Percentiles rank a stretch among this genome's conserved stretches.
phyloP scores from a whole-genome alignment of 23 tunicate genomes.

The Halocynthia roretzi region DNA sequence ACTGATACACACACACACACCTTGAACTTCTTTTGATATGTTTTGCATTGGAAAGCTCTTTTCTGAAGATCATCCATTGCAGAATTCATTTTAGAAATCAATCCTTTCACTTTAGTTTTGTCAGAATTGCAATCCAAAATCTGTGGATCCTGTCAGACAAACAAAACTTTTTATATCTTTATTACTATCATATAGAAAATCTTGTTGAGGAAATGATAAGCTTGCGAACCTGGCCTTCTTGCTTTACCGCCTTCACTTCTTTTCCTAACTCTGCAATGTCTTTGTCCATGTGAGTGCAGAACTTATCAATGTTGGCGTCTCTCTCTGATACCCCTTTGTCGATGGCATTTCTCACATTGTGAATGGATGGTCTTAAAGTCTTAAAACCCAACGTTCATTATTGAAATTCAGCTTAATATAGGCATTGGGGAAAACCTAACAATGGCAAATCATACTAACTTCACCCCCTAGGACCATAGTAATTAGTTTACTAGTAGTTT shows the following conservation, averaged over 20 bases:
- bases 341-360: constrained; percentile 82
- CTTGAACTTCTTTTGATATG: constrained; percentile 97
- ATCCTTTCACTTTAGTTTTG: constrained; percentile 55
- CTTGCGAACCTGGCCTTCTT: constrained; percentile 81
- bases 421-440: background rate
- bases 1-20: constrained; percentile 20
- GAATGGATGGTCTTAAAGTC: constrained; percentile 90
- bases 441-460: background rate
- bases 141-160: constrained; percentile 67
- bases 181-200: background rate
- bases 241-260: constrained; percentile 86
- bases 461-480: background rate
- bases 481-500: background rate
- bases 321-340: constrained; percentile 95
- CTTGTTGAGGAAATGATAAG: background rate
- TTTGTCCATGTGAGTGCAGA: constrained; percentile 84
- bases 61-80: constrained; percentile 90
- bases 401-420: background rate
- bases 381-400: constrained; percentile 10
- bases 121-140: constrained; percentile 75
- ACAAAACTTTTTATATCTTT: background rate
- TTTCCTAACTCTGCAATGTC: constrained; percentile 95
- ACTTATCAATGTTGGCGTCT: constrained; percentile 88
- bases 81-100: constrained; percentile 66
- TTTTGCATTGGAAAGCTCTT: constrained; percentile 91